phyloP scores from a whole-genome alignment of 1,140 invertebrate genomes.

The Bombus huntii region DNA sequence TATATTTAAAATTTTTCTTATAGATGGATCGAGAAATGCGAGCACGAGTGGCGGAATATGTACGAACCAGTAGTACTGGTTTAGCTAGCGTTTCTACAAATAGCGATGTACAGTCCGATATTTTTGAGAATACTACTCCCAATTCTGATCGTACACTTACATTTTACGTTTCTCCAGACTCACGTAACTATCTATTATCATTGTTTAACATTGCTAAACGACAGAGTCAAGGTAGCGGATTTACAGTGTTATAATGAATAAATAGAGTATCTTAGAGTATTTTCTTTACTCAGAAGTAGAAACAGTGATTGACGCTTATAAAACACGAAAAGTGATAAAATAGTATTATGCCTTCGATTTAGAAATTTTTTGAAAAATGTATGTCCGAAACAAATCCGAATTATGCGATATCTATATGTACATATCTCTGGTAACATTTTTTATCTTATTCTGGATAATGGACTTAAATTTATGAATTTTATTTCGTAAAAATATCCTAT shows the following conservation, averaged over 20 bases:
- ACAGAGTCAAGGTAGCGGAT: constrained; percentile 78
- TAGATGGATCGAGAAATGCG: constrained; percentile 84
- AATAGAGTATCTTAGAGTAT: background rate
- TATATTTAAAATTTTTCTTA: constrained; percentile 24
- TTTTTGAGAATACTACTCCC: constrained; percentile 61
- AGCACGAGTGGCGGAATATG: constrained; percentile 83
- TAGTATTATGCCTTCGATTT: constrained; percentile 17
- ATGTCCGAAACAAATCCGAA: background rate
- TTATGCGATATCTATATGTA: background rate
- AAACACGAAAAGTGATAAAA: constrained; percentile 23
- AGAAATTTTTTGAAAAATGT: background rate
- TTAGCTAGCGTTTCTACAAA: constrained; percentile 77
- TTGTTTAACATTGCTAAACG: constrained; percentile 82
- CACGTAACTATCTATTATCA: constrained; percentile 82
- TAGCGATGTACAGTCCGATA: constrained; percentile 77
- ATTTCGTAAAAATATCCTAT: background rate
- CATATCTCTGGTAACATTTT: constrained; percentile 1
- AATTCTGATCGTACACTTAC: constrained; percentile 74
- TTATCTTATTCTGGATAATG: background rate
- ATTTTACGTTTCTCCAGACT: constrained; percentile 81
- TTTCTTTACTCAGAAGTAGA: background rate
- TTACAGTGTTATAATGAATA: constrained; percentile 75
- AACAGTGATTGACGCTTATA: constrained; percentile 2
- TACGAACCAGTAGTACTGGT: constrained; percentile 82
- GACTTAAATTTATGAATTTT: constrained; percentile 21